Base-by-base conservation (phyloP, 2,113 vertebrate species). In the Patagioenas fasciata region DNA sequence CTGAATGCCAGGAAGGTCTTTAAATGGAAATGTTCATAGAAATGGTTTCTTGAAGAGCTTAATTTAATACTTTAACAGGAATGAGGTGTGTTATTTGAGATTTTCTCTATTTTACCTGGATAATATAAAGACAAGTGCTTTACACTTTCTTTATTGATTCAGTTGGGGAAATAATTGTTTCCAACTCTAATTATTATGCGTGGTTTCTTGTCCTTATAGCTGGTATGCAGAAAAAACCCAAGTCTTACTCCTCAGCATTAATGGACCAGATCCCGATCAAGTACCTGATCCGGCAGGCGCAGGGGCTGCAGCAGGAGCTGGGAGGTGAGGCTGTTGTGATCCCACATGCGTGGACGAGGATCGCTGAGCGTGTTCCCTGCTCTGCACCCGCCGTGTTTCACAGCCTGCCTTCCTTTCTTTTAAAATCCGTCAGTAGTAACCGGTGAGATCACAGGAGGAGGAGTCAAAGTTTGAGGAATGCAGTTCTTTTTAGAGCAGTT, bases 221-320 rank as follows among this genome's bases (percentile, higher is more conserved):
- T 84, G 97, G 99, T 74, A 99, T 99, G 99, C 99, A 99, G 95
- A 99, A 97, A 94, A 99, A 99, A 85, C 99, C 99, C 69, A 99
- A 99, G 93, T 99, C 99, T 36, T 99, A 99, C 95, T 99, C 99
- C 2, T 98, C 99, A 47, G 98, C 99, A 7, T 70, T 99, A 92
- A 99, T 99, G 99, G 99, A 99, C 95, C 99, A 99, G 95, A 99
- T 99, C 96, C 99, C 99, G 80, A 99, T 99, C 93, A 99, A 99
- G 96, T 99, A 98, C 91, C 98, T 99, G 72, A 99, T 99, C 97
- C 98, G 99, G 5, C 99, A 99, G 97, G 99, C 99, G 8, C 99
- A 99, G 91, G 99, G 99, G 13, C 97, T 99, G 56, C 99, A 99
- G 94, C 99, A 99, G 96, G 99, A 99, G 31, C 98, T 99, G 23